A percentile compares a stretch with the other conserved stretches of the same genome.
Conservation (phyloP, 2,113 vertebrate genomes). For the Rhinoptilus africanus region DNA sequence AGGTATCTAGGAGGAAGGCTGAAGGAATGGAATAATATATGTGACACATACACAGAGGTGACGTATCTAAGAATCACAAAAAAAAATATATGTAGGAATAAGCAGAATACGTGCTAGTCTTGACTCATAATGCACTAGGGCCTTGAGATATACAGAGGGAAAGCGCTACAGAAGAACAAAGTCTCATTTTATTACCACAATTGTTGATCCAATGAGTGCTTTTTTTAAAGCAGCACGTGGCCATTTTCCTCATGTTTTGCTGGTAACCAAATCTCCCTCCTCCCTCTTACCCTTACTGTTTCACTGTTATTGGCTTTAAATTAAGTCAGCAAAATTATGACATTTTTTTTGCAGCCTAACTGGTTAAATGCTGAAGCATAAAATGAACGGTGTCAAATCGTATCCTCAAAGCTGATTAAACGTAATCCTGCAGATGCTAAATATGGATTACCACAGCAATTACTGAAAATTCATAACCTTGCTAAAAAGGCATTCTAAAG, state of each 20-base stretch:
- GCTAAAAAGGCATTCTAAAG: constrained; percentile 18
- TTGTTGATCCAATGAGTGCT: neutral
- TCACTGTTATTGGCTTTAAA: constrained; percentile 40
- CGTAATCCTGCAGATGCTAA: constrained; percentile 64
- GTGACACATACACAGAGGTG: neutral
- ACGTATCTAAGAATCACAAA: neutral
- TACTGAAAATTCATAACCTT: constrained; percentile 59
- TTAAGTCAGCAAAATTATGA: neutral
- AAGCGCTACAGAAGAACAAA: neutral
- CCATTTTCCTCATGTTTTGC: neutral
- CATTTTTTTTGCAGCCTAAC: constrained; percentile 16
- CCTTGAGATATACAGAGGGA: neutral
- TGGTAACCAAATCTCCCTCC: neutral
- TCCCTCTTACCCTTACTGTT: neutral
- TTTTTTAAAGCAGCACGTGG: neutral
- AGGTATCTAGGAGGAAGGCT: neutral
- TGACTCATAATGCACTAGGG: neutral
- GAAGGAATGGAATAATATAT: neutral
- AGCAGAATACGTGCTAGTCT: neutral
- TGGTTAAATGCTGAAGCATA: constrained; percentile 26
- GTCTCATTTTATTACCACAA: neutral
- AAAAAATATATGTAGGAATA: neutral
- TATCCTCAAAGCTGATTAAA: constrained; percentile 65
- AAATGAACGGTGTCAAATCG: constrained; percentile 39
- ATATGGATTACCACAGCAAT: constrained; percentile 68